Conservation (phyloP, 2,888 invertebrate species). For the Conchocele bisecta region DNA sequence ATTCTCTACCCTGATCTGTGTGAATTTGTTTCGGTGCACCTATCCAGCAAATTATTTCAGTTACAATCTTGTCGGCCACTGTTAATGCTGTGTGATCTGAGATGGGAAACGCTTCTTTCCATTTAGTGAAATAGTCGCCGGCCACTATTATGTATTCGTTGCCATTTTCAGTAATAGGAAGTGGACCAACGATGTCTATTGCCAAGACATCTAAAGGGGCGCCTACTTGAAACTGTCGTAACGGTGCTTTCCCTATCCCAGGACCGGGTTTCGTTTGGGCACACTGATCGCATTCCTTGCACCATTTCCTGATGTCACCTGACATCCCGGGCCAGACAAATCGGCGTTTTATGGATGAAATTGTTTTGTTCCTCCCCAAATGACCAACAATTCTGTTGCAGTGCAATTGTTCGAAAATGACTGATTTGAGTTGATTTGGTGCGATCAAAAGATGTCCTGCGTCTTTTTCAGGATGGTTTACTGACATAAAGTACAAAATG, state of each 20-base stretch:
- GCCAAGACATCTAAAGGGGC: not conserved
- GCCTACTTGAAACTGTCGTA: not conserved
- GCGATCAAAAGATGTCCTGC: not conserved
- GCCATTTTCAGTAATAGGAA: not conserved
- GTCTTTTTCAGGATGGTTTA: not conserved
- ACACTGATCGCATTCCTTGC: not conserved
- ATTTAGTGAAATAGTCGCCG: slow-evolving; percentile 1
- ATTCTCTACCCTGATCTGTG: not conserved
- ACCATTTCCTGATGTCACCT: not conserved
- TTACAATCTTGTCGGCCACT: slow-evolving; percentile 1
- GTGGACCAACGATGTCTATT: not conserved
- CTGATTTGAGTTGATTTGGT: not conserved
- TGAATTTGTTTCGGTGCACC: not conserved
- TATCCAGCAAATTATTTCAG: not conserved
- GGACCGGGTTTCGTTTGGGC: not conserved
- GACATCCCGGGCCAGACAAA: not conserved
- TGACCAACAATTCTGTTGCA: not conserved
- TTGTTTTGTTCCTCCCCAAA: not conserved
- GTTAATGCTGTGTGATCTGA: slow-evolving; percentile 1
- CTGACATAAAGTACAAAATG: not conserved
- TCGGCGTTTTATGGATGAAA: not conserved
- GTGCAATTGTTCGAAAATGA: not conserved
- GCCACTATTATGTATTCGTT: not conserved
- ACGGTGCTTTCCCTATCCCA: not conserved
- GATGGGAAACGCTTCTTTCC: slow-evolving; percentile 2